A percentile compares a stretch with the other conserved stretches of the same genome.
phyloP scores from a whole-genome alignment of 37 sponge, comb jelly and placozoan species.

The Dysidea cf. avara region DNA sequence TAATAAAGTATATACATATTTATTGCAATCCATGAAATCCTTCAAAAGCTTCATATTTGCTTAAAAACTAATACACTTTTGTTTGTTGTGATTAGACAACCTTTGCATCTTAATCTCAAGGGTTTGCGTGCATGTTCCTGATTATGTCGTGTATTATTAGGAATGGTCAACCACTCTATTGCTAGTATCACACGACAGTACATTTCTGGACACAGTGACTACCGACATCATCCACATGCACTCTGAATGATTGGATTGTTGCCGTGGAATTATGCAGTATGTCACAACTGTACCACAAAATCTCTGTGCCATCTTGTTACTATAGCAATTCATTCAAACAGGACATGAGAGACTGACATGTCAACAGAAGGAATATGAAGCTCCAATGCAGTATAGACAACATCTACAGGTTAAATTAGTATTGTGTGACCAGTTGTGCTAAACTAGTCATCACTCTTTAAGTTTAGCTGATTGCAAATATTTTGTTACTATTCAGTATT shows the following conservation, averaged over 20 bases:
- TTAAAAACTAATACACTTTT: too few species aligned
- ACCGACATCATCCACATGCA: slow-evolving; percentile 82
- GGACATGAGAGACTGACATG: slow-evolving; percentile 75
- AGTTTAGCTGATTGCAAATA: too few species aligned
- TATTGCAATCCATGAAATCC: too few species aligned
- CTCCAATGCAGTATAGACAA: slow-evolving; percentile 79
- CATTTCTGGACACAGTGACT: slow-evolving; percentile 75
- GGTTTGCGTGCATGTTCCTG: too few species aligned
- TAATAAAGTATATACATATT: too few species aligned
- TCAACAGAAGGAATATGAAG: slow-evolving; percentile 91
- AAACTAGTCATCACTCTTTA: too few species aligned
- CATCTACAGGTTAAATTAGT: slow-evolving; percentile 84
- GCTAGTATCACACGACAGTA: slow-evolving; percentile 86
- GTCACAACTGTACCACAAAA: neutral
- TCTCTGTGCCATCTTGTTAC: neutral
- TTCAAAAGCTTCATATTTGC: too few species aligned
- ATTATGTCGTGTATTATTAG: slow-evolving; percentile 23
- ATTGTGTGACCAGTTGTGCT: too few species aligned
- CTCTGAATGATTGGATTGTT: slow-evolving; percentile 60
- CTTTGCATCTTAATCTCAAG: too few species aligned
- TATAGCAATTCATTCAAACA: slow-evolving; percentile 19
- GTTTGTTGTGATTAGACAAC: too few species aligned
- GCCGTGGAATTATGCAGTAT: slow-evolving; percentile 75
- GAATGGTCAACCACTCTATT: slow-evolving; percentile 81
- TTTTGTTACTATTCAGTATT: too few species aligned